Percentiles rank a stretch among this genome's conserved stretches.
phyloP scores from a whole-genome alignment of 1,140 invertebrate genomes.

The Pissodes strobi region DNA sequence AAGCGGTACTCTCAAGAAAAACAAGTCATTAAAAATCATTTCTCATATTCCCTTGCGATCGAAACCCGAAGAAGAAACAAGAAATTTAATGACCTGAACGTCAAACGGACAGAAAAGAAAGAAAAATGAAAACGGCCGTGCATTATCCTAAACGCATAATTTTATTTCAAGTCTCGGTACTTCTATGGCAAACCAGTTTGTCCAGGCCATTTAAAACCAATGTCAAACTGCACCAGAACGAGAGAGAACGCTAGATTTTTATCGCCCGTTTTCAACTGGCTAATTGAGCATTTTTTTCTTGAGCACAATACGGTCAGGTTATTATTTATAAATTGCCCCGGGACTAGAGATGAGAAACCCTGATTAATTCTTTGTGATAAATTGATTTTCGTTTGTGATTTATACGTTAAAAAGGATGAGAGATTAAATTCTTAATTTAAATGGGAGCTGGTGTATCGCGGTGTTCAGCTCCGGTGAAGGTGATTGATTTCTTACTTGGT shows the following conservation, averaged over 20 bases:
- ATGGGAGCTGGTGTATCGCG: too few species aligned
- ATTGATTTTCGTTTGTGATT: constrained; percentile 4
- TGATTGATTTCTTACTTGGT: too few species aligned
- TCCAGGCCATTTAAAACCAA: neutral
- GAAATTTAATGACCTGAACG: neutral
- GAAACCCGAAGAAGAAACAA: neutral
- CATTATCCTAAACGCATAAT: constrained; percentile 11
- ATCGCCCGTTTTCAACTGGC: neutral
- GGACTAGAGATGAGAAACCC: neutral
- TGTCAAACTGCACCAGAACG: neutral
- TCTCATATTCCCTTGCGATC: neutral
- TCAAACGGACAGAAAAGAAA: neutral
- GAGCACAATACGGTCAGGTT: constrained; percentile 6
- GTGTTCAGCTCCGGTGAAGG: too few species aligned
- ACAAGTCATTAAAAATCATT: neutral
- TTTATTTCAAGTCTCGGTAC: constrained; percentile 2
- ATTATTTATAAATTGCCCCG: constrained; percentile 6
- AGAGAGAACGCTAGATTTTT: neutral
- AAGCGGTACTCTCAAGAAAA: neutral
- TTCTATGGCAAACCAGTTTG: constrained; percentile 3
- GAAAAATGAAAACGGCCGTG: neutral
- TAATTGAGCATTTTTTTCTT: constrained; percentile 11
- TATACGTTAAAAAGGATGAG: neutral
- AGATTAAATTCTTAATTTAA: neutral
- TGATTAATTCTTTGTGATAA: constrained; percentile 11